Base-by-base conservation (phyloP, 2,888 invertebrate genomes). In the Drosophila maculinotata region DNA sequence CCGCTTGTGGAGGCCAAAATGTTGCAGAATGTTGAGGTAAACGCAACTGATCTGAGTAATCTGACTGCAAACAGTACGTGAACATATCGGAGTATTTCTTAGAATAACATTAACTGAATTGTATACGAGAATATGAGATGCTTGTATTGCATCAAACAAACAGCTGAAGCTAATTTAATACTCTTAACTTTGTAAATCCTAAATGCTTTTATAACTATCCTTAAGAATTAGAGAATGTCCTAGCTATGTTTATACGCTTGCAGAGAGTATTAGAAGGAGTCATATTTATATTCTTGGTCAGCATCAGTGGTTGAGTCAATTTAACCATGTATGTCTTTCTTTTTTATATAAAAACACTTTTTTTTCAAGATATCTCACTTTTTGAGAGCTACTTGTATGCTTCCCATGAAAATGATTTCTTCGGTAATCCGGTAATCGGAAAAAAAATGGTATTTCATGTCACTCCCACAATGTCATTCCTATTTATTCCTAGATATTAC, bases 1-100 rank as follows among this genome's bases (percentile, higher is more conserved):
- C 91, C 91, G 2, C 67, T 90, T n/a, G 84, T 90, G 1, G 76
- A 82, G 8, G 60, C 86, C 5, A 76, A 60, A 28, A 30, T 64
- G 10, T 38, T 56, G 23, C 63, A 65, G 14, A 41, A 47, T 14
- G 56, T 45, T 15, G 58, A 66, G 20, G 51, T 49, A 15, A 60
- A 57, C 10, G 67, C 71, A 5, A 79, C 69, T 15, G 82, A 83
- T 39, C 54, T 84, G 28, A 72, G 69, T 49, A 72, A 72, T 64
- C 56, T 83, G n/a, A 75, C 68, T 52, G 60, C 53, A 8, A 72
- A 59, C 38, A 31, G 33, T 15, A 60, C 58, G 38, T 76, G 48
- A 63, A 23, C 30, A 51, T 52, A 36, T 52, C 42, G 15, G 4
- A 41, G 10, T 1, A 39, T n/a, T 31, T 39, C n/a, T 7, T 26